phyloP scores from a whole-genome alignment of 2,113 vertebrate species.

The Toxotes jaculatrix region DNA sequence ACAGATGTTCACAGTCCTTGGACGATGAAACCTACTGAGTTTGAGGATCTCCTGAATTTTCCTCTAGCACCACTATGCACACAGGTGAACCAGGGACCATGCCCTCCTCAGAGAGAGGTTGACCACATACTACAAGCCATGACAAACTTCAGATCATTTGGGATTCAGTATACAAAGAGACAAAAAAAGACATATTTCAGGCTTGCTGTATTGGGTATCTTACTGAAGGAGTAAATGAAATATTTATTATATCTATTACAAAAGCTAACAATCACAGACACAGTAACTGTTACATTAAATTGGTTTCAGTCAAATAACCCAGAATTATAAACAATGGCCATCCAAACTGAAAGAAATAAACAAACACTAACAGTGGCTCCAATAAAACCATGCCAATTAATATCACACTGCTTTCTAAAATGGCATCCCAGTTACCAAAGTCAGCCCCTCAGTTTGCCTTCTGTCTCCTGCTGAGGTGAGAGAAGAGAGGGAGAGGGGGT shows the following conservation, averaged over 20 bases:
- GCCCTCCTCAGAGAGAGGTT: background rate
- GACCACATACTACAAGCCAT: background rate
- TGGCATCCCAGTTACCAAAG: constrained; percentile 47
- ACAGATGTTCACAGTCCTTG: too few species aligned
- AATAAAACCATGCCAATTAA: constrained; percentile 53
- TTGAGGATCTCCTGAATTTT: background rate
- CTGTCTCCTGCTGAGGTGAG: constrained; percentile 56
- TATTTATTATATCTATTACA: constrained; percentile 33
- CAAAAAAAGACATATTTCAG: background rate
- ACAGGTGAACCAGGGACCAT: background rate
- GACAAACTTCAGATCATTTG: constrained; percentile 29
- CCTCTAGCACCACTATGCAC: background rate
- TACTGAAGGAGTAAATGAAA: constrained; percentile 13
- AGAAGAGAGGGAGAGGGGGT: constrained; percentile 13
- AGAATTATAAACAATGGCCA: constrained; percentile 20
- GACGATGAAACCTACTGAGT: too few species aligned
- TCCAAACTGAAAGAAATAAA: constrained; percentile 1
- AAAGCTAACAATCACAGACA: constrained; percentile 45
- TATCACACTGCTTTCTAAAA: constrained; percentile 56
- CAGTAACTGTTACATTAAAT: constrained; percentile 17
- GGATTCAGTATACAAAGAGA: constrained; percentile 20
- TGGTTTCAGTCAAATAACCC: constrained; percentile 27
- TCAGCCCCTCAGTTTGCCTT: constrained; percentile 47
- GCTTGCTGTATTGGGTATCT: constrained; percentile 9
- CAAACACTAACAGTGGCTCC: constrained; percentile 35